These are phyloP conservation scores for Trachemys scripta DNA, from an alignment of 2,113 vertebrate genomes.

Conservation along the genomic window DNA sequence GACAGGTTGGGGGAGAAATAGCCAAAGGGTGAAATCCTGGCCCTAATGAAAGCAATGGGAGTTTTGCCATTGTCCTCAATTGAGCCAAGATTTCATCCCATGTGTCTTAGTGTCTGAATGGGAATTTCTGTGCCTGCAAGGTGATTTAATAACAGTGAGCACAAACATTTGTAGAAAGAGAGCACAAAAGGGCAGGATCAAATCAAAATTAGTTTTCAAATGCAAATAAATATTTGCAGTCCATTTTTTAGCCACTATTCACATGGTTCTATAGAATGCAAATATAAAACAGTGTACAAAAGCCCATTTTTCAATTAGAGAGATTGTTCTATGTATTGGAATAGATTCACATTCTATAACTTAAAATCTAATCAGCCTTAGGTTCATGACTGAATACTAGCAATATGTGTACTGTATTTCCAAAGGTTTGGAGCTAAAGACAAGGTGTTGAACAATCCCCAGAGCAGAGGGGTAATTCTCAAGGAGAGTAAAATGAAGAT, in stretches of 20 bases:
- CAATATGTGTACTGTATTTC: not conserved
- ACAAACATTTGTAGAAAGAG: not conserved
- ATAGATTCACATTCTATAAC: slow-evolving; percentile 54
- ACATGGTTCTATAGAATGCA: slow-evolving; percentile 21
- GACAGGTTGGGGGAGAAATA: slow-evolving; percentile 4
- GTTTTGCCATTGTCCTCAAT: not conserved
- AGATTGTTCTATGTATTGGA: not conserved
- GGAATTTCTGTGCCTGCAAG: not conserved
- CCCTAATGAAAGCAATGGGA: slow-evolving; percentile 10
- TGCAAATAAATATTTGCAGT: slow-evolving; percentile 1
- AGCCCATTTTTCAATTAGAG: slow-evolving; percentile 45
- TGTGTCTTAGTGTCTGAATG: not conserved
- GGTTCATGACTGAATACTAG: slow-evolving; percentile 51
- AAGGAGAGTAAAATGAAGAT: slow-evolving; percentile 66
- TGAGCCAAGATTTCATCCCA: slow-evolving; percentile 8
- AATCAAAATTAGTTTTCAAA: not conserved
- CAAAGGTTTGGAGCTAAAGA: slow-evolving; percentile 43
- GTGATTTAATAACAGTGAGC: slow-evolving; percentile 11
- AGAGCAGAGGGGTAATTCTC: slow-evolving; percentile 65
- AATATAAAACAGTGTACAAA: not conserved
- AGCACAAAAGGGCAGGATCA: not conserved
- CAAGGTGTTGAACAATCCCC: slow-evolving; percentile 53
- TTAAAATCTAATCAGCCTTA: slow-evolving; percentile 52
- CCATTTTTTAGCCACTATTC: not conserved
- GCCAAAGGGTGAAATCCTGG: not conserved